Evolutionary conservation across 2,113 vertebrate genomes (phyloP), one percentile per base, ranked within the genome.

Genomic region (Entosphenus tridentatus): DNA sequence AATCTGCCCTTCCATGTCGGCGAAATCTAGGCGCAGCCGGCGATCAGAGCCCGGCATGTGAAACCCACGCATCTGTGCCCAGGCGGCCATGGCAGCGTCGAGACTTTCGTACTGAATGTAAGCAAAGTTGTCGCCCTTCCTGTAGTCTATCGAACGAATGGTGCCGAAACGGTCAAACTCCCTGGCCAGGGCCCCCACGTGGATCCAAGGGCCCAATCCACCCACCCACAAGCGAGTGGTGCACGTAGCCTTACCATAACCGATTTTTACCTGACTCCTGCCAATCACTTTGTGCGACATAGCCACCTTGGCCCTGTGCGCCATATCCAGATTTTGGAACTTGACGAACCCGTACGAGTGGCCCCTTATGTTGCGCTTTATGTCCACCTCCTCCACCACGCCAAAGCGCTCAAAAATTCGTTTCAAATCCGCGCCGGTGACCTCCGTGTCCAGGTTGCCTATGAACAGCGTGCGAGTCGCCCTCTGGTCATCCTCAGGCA

Each of bases 161-260:
- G 92, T 97, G 72, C 91, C 92, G 79, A 97, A 97, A 12, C 92
- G 86, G 74, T 97, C 92, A 79, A 97, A 97, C 70, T 97, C 92
- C 74, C 92, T 80, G 55, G 92, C 92, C 70, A 97, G 75, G 2
- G 89, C 89, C 1, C 87, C 87, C 4, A 97, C 71, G 2, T 90
- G 91, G 68, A 95, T 89, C 92, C 92, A 97, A 2, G 84, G 89
- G 71, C 92, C 92, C 1, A 97, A 78, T 17, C 92, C 92, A 0
- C 92, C 92, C 65, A 96, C 92, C 92, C 92, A 97, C 8, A 97
- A 80, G 71, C 92, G 81, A 1, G 89, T 97, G 9, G 87, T 92
- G 2, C 89, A 91, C 10, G 89, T 96, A 57, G 89, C 91, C 78
- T 97, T 97, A 12, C 92, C 92, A 13, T 97, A 97, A 56, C 92